Evolutionary conservation across 2,888 invertebrate genomes (phyloP), one percentile per base, ranked within the genome.

Genomic region (Drosophila prostipennis): DNA sequence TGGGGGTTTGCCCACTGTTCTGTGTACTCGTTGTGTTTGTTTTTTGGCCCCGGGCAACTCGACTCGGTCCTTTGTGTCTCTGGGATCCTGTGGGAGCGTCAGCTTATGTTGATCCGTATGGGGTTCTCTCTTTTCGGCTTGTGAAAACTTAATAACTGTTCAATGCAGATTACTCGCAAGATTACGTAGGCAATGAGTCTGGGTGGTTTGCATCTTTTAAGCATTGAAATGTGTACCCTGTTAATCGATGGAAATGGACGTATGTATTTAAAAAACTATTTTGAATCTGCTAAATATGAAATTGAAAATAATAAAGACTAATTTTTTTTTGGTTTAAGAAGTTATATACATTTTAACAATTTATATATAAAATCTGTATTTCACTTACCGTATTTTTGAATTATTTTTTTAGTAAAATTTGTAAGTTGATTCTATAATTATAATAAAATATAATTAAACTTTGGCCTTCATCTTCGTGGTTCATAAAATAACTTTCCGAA

Each of bases 61-160:
- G 37, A 39, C 42, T 54, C 26, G 53, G 53, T 70, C 70, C 72
- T 63, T 72, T 71, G 54, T 51, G 54, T 52, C 51, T 42, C 32
- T 32, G 29, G 56, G 32, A 32, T 58, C 56, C 57, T 19, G 39
- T 29, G 53, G 43, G 23, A 46, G 34, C 39, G 40, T 48, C 37
- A 48, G 71, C 58, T 49, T 69, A 55, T 45, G 57, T n/a, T 36
- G 16, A 34, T 34, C 70, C 57, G 39, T 26, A 51, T 55, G 58
- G 70, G 39, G 34, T 57, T 43, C 57, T 13, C 32, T n/a, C 32
- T 76, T 82, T 77, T 65, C 57, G 80, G 63, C 48, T 58, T 61
- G 68, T 55, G 71, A 67, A 74, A 84, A 77, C 71, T 77, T 81
- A 84, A 87, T 79, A 85, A 81, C 85, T 81, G 75, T 72, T 84